Evolutionary conservation across 2,113 vertebrate genomes (phyloP).

Genomic region (Rhinopomastus cyanomelas): DNA sequence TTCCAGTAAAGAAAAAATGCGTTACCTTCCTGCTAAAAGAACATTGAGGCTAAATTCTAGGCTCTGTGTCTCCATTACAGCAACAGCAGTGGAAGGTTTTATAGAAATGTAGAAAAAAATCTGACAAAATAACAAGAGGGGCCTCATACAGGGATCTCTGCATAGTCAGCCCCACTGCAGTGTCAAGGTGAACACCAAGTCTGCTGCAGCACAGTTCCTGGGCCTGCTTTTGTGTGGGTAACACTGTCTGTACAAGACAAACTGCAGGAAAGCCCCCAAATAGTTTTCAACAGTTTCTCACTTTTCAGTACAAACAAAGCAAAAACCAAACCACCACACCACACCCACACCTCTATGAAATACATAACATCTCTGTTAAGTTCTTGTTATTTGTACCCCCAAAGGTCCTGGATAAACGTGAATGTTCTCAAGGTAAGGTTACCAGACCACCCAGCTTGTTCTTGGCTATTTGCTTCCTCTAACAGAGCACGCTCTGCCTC

Average conservation of each 20-base stretch:
- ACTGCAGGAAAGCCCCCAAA: not conserved
- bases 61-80: not conserved
- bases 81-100: not conserved
- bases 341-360: not conserved
- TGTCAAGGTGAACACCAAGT: fast-evolving
- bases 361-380: not conserved
- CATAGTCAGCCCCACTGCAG: not conserved
- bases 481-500: not conserved
- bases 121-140: not conserved
- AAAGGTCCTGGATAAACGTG: not conserved
- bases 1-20: not conserved
- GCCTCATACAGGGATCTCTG: not conserved
- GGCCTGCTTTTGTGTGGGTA: not conserved
- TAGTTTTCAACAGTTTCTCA: not conserved
- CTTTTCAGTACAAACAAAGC: too few relatives aligned
- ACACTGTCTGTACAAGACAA: not conserved
- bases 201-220: not conserved
- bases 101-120: not conserved
- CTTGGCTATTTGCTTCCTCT: not conserved
- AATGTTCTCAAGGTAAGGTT: not conserved
- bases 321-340: not conserved
- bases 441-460: not conserved
- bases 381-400: not conserved
- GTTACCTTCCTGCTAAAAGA: not conserved
- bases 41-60: not conserved